A percentile compares a stretch with the other conserved stretches of the same genome.
Evolutionary conservation across 2,113 vertebrate genomes (phyloP).

Genomic region (Pelodiscus sinensis): DNA sequence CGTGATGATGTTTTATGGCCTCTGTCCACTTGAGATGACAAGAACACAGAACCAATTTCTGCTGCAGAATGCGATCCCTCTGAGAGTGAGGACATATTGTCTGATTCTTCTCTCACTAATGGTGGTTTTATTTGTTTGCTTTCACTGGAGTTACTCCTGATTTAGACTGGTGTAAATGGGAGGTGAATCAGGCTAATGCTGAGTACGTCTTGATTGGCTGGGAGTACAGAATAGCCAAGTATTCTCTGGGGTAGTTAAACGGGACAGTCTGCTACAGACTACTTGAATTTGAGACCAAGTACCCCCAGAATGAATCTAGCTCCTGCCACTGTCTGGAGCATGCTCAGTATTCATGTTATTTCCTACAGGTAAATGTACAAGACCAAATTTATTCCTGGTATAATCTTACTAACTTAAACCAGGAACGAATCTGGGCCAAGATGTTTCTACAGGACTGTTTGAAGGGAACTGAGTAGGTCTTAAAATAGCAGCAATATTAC

Average conservation of each 20-base stretch:
- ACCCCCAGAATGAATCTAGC: background rate
- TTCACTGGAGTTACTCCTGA: background rate
- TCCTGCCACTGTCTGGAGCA: background rate
- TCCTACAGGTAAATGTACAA: background rate
- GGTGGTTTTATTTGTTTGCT: background rate
- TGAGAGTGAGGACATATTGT: background rate
- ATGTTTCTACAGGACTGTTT: background rate
- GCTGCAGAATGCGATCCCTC: background rate
- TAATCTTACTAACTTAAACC: background rate
- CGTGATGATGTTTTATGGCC: background rate
- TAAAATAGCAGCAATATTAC: background rate
- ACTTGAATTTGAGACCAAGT: background rate
- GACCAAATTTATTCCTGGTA: background rate
- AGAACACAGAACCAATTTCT: background rate
- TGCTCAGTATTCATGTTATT: background rate
- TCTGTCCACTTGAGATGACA: background rate
- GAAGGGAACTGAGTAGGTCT: background rate
- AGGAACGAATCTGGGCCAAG: background rate
- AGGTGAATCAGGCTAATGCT: background rate
- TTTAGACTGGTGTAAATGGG: background rate
- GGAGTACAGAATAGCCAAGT: background rate
- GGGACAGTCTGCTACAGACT: background rate
- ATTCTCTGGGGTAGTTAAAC: rapidly evolving
- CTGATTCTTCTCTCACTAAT: rapidly evolving
- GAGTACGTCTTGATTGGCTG: background rate